Evolutionary conservation across 2,888 invertebrate genomes (phyloP), one percentile per base, ranked within the genome.

Genomic region (Physocephala rufipes): DNA sequence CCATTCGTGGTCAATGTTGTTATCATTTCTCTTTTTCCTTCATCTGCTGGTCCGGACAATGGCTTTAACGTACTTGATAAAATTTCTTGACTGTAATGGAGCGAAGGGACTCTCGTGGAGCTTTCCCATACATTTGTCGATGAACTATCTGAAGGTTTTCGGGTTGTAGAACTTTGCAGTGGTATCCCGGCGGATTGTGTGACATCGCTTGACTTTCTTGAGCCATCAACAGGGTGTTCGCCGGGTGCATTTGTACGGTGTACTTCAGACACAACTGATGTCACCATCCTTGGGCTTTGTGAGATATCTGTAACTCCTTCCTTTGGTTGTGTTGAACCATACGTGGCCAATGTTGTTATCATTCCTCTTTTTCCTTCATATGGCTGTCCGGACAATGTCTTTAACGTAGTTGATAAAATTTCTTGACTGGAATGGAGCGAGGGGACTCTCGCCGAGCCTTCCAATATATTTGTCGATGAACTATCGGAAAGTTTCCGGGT

Each of bases 231-330:
- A 9, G 15, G 45, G 15, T 45, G 45, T 45, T 15, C 45, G 45
- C 15, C 15, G 9, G 45, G n/a, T n/a, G n/a, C n/a, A n/a, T n/a
- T n/a, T n/a, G n/a, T n/a, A n/a, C n/a, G n/a, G n/a, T n/a, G n/a
- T n/a, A n/a, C n/a, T n/a, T n/a, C n/a, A n/a, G n/a, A n/a, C n/a
- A n/a, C n/a, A n/a, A n/a, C n/a, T n/a, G n/a, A n/a, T n/a, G n/a
- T n/a, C n/a, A n/a, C n/a, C n/a, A n/a, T 13, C 21, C 71, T 73
- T 24, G 71, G 63, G 30, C 67, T 36, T 2, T n/a, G n/a, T n/a
- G n/a, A n/a, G n/a, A 24, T 24, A 43, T n/a, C n/a, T 62, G 36
- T 43, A 2, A 12, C 4, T 28, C 19, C 43, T n/a, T 12, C 9
- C 3, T 36, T 13, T 19, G 43, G 19, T 9, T 36, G 13, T 19